A percentile compares a stretch with the other conserved stretches of the same genome.
phyloP scores from a whole-genome alignment of 2,113 vertebrate genomes.

The Brachionichthys hirsutus region DNA sequence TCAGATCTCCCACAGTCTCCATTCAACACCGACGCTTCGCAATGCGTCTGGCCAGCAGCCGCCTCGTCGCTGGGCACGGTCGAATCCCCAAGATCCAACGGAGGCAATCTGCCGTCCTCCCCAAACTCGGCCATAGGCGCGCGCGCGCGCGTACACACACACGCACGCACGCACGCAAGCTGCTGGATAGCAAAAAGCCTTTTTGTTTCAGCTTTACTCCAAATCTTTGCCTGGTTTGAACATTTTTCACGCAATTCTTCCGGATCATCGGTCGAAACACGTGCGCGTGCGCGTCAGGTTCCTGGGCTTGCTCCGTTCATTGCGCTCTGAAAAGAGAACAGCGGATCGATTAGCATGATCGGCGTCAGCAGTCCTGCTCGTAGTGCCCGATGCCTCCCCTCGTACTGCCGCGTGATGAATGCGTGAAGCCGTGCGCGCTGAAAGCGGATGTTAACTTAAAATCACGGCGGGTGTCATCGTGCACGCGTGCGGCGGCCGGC shows the following conservation, averaged over 20 bases:
- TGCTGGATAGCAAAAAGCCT: constrained; percentile 36
- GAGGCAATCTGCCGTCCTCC: constrained; percentile 65
- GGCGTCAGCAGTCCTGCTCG: not conserved
- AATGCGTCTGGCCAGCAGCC: constrained; percentile 76
- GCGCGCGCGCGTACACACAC: not conserved
- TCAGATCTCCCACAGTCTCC: constrained; percentile 82
- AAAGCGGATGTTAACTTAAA: constrained; percentile 57
- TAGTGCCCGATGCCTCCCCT: too few relatives aligned
- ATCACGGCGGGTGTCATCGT: constrained; percentile 8
- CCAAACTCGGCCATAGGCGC: constrained; percentile 79
- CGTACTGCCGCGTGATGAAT: not conserved
- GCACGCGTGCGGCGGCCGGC: not conserved
- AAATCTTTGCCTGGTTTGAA: constrained; percentile 41
- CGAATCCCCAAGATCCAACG: constrained; percentile 50
- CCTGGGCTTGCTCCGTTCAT: constrained; percentile 35
- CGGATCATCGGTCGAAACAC: constrained; percentile 43
- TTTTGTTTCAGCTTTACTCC: constrained; percentile 43
- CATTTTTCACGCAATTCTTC: constrained; percentile 31
- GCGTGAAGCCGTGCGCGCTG: not conserved
- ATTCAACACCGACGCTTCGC: constrained; percentile 83
- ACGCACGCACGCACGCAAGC: constrained; percentile 10
- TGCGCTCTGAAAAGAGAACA: constrained; percentile 41
- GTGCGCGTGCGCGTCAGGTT: constrained; percentile 29
- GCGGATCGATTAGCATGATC: constrained; percentile 28
- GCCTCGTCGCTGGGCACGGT: constrained; percentile 61